Conservation (phyloP, 1,140 invertebrate genomes). For the Dufourea novaeangliae region DNA sequence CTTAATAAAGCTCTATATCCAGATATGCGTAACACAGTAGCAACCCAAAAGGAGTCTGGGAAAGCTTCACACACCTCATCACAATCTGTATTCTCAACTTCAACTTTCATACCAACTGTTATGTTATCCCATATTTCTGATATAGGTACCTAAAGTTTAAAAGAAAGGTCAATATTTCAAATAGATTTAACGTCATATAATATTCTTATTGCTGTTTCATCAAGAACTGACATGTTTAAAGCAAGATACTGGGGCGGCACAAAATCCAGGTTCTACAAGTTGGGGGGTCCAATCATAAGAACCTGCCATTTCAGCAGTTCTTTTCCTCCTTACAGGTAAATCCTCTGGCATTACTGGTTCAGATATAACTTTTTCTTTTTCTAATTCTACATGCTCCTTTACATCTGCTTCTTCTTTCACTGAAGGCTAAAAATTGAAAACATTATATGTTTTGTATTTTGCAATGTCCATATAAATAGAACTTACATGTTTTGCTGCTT, state of each 20-base stretch:
- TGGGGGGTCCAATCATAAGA: conserved; percentile 92
- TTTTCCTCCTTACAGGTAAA: conserved; percentile 81
- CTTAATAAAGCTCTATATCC: conserved; percentile 96
- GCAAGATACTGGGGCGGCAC: conserved; percentile 93
- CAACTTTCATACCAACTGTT: conserved; percentile 96
- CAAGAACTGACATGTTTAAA: conserved; percentile 89
- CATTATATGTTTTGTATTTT: background rate
- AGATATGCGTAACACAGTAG: conserved; percentile 94
- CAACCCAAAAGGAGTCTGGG: conserved; percentile 96
- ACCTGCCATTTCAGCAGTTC: conserved; percentile 84
- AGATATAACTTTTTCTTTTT: conserved; percentile 69
- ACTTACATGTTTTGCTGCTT: conserved; percentile 65
- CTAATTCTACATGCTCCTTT: conserved; percentile 48
- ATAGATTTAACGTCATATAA: background rate
- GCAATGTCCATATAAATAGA: conserved; percentile 1
- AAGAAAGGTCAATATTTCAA: conserved; percentile 14
- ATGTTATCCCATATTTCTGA: conserved; percentile 96
- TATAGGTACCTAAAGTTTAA: conserved; percentile 87
- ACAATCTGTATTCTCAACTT: conserved; percentile 95
- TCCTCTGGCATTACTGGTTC: conserved; percentile 78
- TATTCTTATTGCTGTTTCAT: conserved; percentile 19
- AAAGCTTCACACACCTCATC: conserved; percentile 89
- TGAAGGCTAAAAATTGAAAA: conserved; percentile 34
- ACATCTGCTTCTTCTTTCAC: conserved; percentile 62
- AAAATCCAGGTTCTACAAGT: conserved; percentile 88